Base-by-base conservation (phyloP, 2,888 invertebrate genomes). In the Seira ritae region DNA sequence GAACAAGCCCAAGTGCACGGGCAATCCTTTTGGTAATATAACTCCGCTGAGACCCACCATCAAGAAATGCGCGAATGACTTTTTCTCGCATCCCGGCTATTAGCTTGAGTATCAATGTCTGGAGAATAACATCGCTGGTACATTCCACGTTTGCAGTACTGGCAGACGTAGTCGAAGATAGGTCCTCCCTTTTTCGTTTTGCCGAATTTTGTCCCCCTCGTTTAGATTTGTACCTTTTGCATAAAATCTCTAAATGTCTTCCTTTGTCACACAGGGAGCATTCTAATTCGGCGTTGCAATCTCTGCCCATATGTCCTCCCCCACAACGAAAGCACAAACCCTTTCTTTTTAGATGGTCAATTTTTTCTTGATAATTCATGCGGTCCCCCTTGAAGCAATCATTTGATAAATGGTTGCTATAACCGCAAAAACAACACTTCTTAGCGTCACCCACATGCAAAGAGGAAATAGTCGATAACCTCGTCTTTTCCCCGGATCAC, bases 41-140 rank as follows among this genome's bases (percentile, higher is more conserved):
- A 0, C 89, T 89, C 24, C 86, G 37, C 19, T 89, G 88, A 0
- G 89, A 89, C 0, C 89, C 89, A 0, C 75, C 46, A 70, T 90
- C 89, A 17, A 89, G 67, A 6, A 89, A 69, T 8, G 80, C 88
- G 31, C 31, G 31, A 2, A 31, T 8, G 2, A 31, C 8, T 8
- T 31, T 31, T 31, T 31, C 31, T 8, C 8, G 2, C 31, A 2
- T 8, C 8, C 31, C 31, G 8, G 31, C 31, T 4, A 31, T 31
- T 8, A 31, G 3, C 8, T 31, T 31, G 3, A 31, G 3, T 4
- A 31, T 2, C 31, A 31, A 31, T 4, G 31, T 31, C 31, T 31
- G 31, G 3, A 31, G 31, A 31, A 8, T 8, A 2, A 31, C 31
- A 4, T 31, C 31, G 3, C 3, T 4, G 8, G 3, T 8, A 31